phyloP scores from a whole-genome alignment of 2,113 vertebrate species.

The Astur gentilis region DNA sequence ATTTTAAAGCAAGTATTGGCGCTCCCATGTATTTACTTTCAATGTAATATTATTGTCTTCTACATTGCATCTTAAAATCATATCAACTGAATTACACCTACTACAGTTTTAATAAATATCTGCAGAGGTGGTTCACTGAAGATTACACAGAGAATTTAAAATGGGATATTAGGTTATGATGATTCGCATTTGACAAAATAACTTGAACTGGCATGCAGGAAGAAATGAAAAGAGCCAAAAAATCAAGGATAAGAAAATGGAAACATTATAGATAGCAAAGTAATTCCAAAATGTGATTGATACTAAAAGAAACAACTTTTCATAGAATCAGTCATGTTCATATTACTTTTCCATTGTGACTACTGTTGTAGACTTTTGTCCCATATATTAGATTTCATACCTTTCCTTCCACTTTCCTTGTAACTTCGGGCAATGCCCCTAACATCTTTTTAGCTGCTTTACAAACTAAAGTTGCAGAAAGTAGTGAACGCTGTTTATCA shows the following conservation, averaged over 20 bases:
- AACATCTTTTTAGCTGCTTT: background rate
- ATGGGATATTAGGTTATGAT: background rate
- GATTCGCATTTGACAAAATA: background rate
- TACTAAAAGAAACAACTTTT: background rate
- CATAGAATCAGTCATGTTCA: background rate
- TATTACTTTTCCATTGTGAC: background rate
- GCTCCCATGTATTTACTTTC: background rate
- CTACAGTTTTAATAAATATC: background rate
- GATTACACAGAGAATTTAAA: constrained; percentile 17
- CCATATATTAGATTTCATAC: background rate
- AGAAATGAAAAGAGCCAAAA: background rate
- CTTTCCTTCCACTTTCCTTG: background rate
- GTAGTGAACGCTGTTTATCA: background rate
- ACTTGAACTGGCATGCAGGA: background rate
- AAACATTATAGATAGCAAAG: constrained; percentile 1
- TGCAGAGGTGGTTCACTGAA: background rate
- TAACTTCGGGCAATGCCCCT: background rate
- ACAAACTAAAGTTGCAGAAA: background rate
- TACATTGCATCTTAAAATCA: background rate
- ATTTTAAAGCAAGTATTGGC: background rate
- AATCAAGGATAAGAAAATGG: background rate
- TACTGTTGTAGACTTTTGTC: background rate
- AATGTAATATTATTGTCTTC: background rate
- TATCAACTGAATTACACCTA: background rate
- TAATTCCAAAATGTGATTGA: background rate